phyloP scores from a whole-genome alignment of 2,888 invertebrate genomes.

The Plagodis dolabraria region DNA sequence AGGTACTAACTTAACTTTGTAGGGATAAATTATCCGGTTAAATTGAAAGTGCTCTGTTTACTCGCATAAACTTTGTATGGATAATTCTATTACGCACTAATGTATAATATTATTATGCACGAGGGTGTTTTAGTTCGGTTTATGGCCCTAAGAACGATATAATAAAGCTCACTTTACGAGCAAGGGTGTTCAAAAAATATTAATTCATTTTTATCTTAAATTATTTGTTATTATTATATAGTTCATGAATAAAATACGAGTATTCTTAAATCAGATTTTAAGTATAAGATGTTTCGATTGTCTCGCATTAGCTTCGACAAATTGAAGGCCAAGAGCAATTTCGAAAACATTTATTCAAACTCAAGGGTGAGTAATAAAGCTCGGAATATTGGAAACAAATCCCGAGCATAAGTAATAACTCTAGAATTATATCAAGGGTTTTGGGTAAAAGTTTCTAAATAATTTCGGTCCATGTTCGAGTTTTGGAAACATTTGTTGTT shows the following conservation, averaged over 20 bases:
- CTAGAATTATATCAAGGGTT: slow-evolving; percentile 16
- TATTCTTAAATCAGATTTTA: slow-evolving; percentile 6
- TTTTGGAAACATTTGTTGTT: slow-evolving; percentile 19
- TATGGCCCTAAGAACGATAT: no score
- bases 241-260: not conserved
- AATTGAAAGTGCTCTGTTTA: no score
- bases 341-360: slow-evolving; percentile 24
- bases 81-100: no score
- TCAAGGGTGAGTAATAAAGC: slow-evolving; percentile 8
- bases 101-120: no score
- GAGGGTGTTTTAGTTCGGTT: no score
- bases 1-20: no score
- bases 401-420: slow-evolving; percentile 12
- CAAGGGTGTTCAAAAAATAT: no score
- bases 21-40: no score
- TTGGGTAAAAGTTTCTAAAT: slow-evolving; percentile 9
- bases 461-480: slow-evolving; percentile 15
- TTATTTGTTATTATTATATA: not conserved
- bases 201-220: no score
- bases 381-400: slow-evolving; percentile 22
- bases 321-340: slow-evolving; percentile 21
- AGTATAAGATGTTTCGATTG: slow-evolving; percentile 8
- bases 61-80: no score
- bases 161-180: no score
- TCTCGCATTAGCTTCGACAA: slow-evolving; percentile 17